Conservation (phyloP, 2,113 vertebrate genomes). For the Etia nguti region DNA sequence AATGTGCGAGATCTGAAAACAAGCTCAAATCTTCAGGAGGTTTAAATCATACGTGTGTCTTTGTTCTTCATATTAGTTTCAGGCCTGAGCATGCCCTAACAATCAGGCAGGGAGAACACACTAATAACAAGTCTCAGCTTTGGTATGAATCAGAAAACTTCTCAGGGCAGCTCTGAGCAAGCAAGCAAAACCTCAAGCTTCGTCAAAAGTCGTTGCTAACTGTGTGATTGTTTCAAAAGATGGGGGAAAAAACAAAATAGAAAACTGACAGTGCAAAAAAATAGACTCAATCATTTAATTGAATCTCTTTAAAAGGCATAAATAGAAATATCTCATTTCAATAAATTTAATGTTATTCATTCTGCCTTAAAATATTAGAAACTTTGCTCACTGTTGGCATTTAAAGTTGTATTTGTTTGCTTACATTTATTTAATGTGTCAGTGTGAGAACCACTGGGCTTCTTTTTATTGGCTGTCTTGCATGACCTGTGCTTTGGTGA, state of each 20-base stretch:
- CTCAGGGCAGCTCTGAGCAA: neutral
- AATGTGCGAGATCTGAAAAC: neutral
- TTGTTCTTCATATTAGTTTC: neutral
- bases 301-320: neutral
- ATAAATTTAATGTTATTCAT: neutral
- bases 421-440: neutral
- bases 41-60: neutral
- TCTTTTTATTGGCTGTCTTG: neutral
- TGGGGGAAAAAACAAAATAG: fast-evolving
- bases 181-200: neutral
- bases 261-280: neutral
- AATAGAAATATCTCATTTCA: neutral
- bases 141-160: neutral
- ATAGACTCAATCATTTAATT: neutral
- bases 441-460: fast-evolving
- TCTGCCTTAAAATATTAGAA: neutral
- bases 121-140: neutral
- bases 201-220: neutral
- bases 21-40: neutral
- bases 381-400: neutral
- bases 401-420: neutral
- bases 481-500: neutral
- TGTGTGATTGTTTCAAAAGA: neutral
- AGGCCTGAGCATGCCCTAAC: neutral
- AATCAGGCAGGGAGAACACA: neutral